A percentile compares a stretch with the other conserved stretches of the same genome.
Conservation (phyloP, 2,797 vertebrate species). For the Alca torda region DNA sequence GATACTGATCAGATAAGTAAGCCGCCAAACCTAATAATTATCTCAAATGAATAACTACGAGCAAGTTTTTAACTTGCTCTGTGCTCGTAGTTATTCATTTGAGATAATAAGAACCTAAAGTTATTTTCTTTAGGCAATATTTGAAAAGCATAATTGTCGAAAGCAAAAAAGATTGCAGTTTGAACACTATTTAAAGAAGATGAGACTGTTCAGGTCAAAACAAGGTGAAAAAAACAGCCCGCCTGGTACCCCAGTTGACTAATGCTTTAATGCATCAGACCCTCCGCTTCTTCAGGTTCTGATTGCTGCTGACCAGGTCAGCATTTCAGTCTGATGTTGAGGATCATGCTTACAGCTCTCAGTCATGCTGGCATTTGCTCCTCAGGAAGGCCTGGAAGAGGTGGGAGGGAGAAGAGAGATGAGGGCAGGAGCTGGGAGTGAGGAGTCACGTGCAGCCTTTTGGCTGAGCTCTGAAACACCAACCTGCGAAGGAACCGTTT, state of each 20-base stretch:
- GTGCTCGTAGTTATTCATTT: background rate
- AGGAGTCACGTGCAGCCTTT: background rate
- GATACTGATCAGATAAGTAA: conserved; percentile 26
- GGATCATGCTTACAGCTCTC: conserved; percentile 34
- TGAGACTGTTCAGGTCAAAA: background rate
- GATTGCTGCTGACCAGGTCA: background rate
- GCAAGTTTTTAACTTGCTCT: background rate
- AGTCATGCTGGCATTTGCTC: background rate
- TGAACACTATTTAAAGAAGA: conserved; percentile 18
- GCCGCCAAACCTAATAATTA: conserved; percentile 4
- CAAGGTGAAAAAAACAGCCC: background rate
- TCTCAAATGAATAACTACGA: background rate
- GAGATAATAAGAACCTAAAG: background rate
- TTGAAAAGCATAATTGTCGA: background rate
- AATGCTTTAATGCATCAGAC: background rate
- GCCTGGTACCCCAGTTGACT: background rate
- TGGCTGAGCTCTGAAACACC: background rate
- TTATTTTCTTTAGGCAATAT: conserved; percentile 22
- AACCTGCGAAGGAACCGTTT: background rate
- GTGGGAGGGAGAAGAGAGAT: background rate
- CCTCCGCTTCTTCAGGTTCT: background rate
- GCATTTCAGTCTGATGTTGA: background rate
- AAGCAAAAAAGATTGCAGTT: background rate
- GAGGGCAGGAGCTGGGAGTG: background rate
- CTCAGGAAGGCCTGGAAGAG: background rate